Percentiles rank a stretch among this genome's conserved stretches.
Conservation (phyloP, 2,888 invertebrate species). For the Allygus modestus region DNA sequence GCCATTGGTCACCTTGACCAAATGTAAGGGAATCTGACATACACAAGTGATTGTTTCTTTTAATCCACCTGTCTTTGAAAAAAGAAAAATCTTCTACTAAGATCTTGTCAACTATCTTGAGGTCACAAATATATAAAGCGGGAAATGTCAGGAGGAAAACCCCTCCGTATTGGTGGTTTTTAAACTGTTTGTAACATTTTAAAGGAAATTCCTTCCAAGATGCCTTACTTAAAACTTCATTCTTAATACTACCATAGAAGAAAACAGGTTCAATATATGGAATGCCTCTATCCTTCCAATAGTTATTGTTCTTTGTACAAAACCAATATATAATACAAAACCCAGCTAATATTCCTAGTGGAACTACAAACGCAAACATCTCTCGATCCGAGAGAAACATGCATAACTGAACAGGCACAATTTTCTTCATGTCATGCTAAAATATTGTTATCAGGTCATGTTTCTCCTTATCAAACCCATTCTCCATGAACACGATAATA, state of each 20-base stretch:
- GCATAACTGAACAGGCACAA: neutral
- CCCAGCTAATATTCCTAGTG: neutral
- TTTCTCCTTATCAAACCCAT: neutral
- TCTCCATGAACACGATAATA: neutral
- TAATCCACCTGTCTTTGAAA: neutral
- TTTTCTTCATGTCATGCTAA: neutral
- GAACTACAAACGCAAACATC: neutral
- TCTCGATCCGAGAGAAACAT: neutral
- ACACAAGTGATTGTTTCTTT: neutral
- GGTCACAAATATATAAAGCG: neutral
- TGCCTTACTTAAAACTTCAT: neutral
- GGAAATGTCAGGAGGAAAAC: neutral
- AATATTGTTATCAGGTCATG: neutral
- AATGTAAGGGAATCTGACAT: neutral
- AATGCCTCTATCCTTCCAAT: neutral
- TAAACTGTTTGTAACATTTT: constrained; percentile 6
- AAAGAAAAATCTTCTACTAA: constrained; percentile 22
- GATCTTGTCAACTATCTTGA: neutral
- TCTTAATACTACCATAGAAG: neutral
- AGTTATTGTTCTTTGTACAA: neutral
- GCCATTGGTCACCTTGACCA: constrained; percentile 13
- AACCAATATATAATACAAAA: constrained; percentile 3
- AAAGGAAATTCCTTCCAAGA: constrained; percentile 2
- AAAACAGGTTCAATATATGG: neutral
- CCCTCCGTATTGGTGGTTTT: neutral